Conservation (phyloP, 1,140 invertebrate species). For the Bombus waltoni region DNA sequence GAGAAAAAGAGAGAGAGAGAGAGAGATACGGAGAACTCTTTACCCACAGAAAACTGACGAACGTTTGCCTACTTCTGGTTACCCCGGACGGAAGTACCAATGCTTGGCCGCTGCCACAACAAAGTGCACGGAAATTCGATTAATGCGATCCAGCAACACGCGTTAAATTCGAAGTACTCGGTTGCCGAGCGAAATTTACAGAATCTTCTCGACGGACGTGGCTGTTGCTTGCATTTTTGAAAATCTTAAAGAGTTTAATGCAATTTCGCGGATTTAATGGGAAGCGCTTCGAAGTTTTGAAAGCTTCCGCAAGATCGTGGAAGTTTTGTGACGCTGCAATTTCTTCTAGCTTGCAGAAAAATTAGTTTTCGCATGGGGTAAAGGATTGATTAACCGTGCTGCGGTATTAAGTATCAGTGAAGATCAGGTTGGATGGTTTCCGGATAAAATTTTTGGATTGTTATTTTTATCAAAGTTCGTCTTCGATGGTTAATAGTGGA, state of each 20-base stretch:
- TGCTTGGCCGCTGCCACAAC: constrained; percentile 49
- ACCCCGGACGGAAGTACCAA: constrained; percentile 51
- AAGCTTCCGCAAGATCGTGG: background rate
- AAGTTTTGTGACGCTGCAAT: constrained; percentile 3
- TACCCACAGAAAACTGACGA: constrained; percentile 61
- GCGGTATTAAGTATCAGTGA: background rate
- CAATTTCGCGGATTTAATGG: constrained; percentile 7
- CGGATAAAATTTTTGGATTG: too few relatives aligned
- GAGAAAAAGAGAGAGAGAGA: background rate
- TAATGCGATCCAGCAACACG: constrained; percentile 56
- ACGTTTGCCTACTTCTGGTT: constrained; percentile 69
- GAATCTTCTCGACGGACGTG: background rate
- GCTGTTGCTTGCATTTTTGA: background rate
- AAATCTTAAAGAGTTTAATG: background rate
- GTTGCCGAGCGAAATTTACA: too few relatives aligned
- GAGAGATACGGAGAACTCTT: constrained; percentile 30
- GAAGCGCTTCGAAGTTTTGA: background rate
- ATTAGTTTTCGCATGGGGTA: background rate
- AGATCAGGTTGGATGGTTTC: background rate
- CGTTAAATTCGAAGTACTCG: background rate
- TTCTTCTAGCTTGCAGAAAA: constrained; percentile 2
- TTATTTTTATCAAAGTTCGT: too few relatives aligned
- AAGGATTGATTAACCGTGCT: background rate
- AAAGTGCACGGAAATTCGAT: constrained; percentile 72
- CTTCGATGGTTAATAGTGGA: too few relatives aligned